Conservation (phyloP, 2,797 vertebrate species). For the Sebastiscus albofasciatus region DNA sequence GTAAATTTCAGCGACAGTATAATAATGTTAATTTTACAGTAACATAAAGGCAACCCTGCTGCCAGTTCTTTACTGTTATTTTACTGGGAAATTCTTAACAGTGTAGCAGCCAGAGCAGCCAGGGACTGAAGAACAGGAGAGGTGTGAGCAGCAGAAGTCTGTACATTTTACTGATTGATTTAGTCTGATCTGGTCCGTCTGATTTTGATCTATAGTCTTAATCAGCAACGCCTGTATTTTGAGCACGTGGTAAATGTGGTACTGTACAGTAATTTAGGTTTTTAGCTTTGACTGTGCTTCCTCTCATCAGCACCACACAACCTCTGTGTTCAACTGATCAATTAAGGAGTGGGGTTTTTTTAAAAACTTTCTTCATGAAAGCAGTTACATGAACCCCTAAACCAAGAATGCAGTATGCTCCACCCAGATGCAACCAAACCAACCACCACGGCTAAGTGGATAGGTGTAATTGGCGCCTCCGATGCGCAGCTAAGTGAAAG, state of each 20-base stretch:
- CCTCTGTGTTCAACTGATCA: not conserved
- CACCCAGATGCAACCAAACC: not conserved
- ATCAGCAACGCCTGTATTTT: not conserved
- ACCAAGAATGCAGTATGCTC: not conserved
- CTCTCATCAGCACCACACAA: not conserved
- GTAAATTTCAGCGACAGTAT: too few species aligned
- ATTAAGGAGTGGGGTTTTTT: not conserved
- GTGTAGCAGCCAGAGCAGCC: too few species aligned
- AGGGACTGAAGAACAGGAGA: not conserved
- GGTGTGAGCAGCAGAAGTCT: not conserved
- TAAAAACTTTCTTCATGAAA: not conserved
- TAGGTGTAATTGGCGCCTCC: too few species aligned
- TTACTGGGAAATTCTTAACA: too few species aligned
- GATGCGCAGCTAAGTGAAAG: constrained; percentile 41
- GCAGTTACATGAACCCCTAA: not conserved
- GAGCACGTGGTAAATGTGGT: not conserved
- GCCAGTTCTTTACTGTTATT: too few species aligned
- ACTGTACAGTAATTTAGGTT: not conserved
- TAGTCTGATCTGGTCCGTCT: not conserved
- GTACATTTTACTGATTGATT: not conserved
- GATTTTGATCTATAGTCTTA: not conserved
- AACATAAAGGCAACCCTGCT: too few species aligned
- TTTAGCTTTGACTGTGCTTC: not conserved
- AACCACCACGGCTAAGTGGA: not conserved
- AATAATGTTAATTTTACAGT: too few species aligned